These are phyloP conservation scores for Hetaerina americana DNA, from an alignment of 1,140 invertebrate species.

Conservation along the genomic window DNA sequence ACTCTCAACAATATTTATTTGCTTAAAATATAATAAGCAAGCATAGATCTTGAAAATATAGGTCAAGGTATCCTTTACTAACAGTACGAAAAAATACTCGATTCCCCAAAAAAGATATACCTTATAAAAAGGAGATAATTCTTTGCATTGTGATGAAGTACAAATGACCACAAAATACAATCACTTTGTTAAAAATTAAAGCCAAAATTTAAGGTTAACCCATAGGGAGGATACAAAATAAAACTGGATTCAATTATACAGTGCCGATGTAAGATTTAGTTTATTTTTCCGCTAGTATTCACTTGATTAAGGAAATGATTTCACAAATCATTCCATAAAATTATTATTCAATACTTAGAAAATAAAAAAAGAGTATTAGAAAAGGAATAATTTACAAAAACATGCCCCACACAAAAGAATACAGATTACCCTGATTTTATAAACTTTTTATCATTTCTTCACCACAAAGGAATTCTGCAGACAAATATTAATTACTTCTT, in stretches of 20 bases:
- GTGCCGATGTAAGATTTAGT: background rate
- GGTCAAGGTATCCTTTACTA: background rate
- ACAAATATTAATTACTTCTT: background rate
- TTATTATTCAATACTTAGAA: background rate
- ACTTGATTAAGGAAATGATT: background rate
- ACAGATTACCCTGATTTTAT: background rate
- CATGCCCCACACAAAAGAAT: background rate
- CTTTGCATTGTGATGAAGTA: background rate
- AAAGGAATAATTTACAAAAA: background rate
- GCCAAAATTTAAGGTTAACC: background rate
- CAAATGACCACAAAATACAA: background rate
- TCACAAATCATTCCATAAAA: background rate
- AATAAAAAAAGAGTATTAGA: background rate
- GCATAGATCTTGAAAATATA: background rate
- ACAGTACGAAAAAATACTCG: background rate
- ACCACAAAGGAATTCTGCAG: background rate
- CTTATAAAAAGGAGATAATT: slow-evolving; percentile 1
- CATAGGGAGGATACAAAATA: background rate
- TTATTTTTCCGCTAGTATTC: background rate
- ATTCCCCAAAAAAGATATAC: background rate
- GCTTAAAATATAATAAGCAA: background rate
- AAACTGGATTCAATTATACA: background rate
- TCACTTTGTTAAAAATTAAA: background rate
- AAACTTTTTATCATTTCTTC: background rate
- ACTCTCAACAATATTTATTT: slow-evolving; percentile 1